phyloP scores from a whole-genome alignment of 2,797 vertebrate species.

The Clarias laeviceps region DNA sequence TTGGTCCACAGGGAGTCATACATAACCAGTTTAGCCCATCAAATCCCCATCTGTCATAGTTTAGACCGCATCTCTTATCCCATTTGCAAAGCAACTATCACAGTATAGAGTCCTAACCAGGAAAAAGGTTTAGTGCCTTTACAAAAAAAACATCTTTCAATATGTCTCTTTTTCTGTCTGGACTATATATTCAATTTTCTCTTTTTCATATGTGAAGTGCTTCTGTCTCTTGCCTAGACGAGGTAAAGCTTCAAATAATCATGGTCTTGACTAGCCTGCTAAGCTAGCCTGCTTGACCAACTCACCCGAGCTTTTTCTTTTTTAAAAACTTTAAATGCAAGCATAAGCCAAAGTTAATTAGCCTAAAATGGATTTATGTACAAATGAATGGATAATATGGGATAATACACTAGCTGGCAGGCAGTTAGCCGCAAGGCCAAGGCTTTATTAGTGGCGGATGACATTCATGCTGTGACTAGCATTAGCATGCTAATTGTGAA shows the following conservation, averaged over 20 bases:
- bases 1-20: conserved; percentile 28
- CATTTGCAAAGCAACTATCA: conserved; percentile 44
- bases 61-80: conserved; percentile 51
- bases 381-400: conserved; percentile 54
- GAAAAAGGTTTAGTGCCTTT: conserved; percentile 31
- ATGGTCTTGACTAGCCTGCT: conserved; percentile 19
- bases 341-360: conserved; percentile 51
- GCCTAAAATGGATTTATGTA: conserved; percentile 51
- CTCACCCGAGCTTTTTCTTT: conserved; percentile 31
- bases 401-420: conserved; percentile 56
- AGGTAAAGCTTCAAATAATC: conserved; percentile 26
- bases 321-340: conserved; percentile 44
- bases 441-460: conserved; percentile 56
- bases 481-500: conserved; percentile 60
- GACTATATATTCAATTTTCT: conserved; percentile 48
- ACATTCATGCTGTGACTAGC: conserved; percentile 56
- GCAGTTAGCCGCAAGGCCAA: conserved; percentile 53
- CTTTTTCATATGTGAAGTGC: conserved; percentile 54
- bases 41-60: conserved; percentile 55
- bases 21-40: conserved; percentile 51
- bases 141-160: conserved; percentile 50
- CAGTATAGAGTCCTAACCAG: conserved; percentile 20
- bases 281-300: conserved; percentile 51
- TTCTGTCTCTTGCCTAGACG: not conserved
- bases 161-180: conserved; percentile 44